phyloP scores from a whole-genome alignment of 1,140 invertebrate genomes.

The Cotesia vestalis region DNA sequence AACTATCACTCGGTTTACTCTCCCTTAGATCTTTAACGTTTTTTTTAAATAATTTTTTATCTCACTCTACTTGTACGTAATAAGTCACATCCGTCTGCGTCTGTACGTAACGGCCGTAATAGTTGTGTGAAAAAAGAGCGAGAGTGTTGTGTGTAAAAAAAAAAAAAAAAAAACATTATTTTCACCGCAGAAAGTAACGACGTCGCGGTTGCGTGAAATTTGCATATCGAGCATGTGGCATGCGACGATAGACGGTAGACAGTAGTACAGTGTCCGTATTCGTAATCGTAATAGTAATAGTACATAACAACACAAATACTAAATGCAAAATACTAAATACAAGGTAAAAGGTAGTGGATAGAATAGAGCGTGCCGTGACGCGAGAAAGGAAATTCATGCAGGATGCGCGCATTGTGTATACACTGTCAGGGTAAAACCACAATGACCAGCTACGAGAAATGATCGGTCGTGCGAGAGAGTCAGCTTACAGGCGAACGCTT shows the following conservation, averaged over 20 bases:
- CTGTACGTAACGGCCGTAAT: constrained; percentile 9
- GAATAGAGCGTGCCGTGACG: constrained; percentile 18
- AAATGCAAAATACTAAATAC: neutral
- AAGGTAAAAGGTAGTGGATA: neutral
- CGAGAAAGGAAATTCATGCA: constrained; percentile 41
- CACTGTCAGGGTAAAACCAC: constrained; percentile 38
- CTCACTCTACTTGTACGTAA: constrained; percentile 11
- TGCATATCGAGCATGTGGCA: constrained; percentile 49
- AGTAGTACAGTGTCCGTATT: neutral
- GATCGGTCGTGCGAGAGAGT: constrained; percentile 24
- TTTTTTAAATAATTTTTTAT: neutral
- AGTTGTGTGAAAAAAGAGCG: constrained; percentile 12
- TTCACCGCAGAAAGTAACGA: constrained; percentile 27
- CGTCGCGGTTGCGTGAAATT: constrained; percentile 40
- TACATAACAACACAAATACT: too few species aligned
- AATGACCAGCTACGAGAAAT: constrained; percentile 35
- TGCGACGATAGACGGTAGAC: constrained; percentile 29
- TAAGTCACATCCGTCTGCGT: constrained; percentile 35
- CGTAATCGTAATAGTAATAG: neutral
- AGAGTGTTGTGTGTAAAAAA: neutral
- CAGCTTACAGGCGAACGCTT: constrained; percentile 34
- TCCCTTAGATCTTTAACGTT: constrained; percentile 10
- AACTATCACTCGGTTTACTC: neutral
- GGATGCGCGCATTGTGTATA: constrained; percentile 31
- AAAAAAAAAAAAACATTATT: constrained; percentile 31